Percentiles rank a stretch among this genome's conserved stretches.
Evolutionary conservation across 2,113 vertebrate species (phyloP).

Genomic region (Tonatia bakeri): DNA sequence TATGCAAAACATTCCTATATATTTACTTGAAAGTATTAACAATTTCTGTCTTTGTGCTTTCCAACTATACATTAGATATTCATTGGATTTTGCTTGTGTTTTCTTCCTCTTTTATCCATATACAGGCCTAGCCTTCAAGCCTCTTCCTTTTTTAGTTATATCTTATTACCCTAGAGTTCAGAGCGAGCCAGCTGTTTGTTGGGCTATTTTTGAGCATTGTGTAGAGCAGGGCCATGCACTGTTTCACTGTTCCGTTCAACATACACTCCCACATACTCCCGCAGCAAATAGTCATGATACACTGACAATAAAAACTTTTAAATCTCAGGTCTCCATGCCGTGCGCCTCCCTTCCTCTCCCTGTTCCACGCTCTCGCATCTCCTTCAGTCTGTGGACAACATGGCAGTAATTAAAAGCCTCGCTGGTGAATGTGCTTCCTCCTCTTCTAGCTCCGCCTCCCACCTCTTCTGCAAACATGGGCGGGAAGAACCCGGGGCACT

Average conservation of each 20-base stretch:
- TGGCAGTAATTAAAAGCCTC: background rate
- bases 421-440: background rate
- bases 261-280: background rate
- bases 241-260: background rate
- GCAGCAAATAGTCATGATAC: background rate
- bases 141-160: background rate
- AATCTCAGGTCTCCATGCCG: background rate
- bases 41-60: background rate
- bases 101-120: background rate
- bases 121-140: background rate
- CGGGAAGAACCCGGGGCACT: background rate
- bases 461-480: background rate
- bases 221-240: background rate
- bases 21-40: background rate
- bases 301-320: background rate
- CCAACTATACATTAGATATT: background rate
- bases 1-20: background rate
- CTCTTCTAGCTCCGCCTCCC: background rate
- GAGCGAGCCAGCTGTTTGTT: background rate
- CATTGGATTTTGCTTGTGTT: background rate
- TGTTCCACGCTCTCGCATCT: background rate
- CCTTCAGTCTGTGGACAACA: background rate
- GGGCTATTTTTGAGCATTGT: background rate
- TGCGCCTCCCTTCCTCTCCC: background rate
- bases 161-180: background rate